Evolutionary conservation across 2,888 invertebrate genomes (phyloP).

Genomic region (Agriopis marginaria): DNA sequence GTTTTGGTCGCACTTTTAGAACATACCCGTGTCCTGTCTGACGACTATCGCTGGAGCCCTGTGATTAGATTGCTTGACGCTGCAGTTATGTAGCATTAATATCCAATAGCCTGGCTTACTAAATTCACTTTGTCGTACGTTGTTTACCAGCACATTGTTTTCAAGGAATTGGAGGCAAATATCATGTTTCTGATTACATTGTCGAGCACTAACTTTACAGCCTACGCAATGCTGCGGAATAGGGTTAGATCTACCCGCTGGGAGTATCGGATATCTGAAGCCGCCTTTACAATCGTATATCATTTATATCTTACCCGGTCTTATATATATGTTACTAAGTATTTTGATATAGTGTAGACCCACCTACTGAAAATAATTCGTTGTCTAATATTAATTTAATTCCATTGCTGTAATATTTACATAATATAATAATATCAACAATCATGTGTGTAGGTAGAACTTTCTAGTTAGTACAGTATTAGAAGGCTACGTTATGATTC

Average conservation of each 20-base stretch:
- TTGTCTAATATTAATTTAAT: not conserved
- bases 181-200: constrained; percentile 18
- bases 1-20: too few species aligned
- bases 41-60: too few species aligned
- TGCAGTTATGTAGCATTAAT: not conserved
- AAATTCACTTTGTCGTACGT: not conserved
- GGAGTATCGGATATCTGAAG: constrained; percentile 27
- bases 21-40: too few species aligned
- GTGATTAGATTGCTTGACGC: too few species aligned
- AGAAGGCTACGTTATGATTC: not conserved
- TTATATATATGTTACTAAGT: not conserved
- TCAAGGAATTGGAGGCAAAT: constrained; percentile 1
- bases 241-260: constrained; percentile 35
- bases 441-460: too few species aligned
- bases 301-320: not conserved
- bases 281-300: constrained; percentile 4
- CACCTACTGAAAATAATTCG: not conserved
- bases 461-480: too few species aligned
- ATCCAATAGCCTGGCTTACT: not conserved
- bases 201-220: constrained; percentile 26
- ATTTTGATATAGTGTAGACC: not conserved
- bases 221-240: constrained; percentile 36
- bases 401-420: not conserved
- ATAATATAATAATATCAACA: too few species aligned
- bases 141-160: constrained; percentile 6